These are phyloP conservation scores for Chascanopsetta lugubris DNA, from an alignment of 2,113 vertebrate species.

Conservation along the genomic window DNA sequence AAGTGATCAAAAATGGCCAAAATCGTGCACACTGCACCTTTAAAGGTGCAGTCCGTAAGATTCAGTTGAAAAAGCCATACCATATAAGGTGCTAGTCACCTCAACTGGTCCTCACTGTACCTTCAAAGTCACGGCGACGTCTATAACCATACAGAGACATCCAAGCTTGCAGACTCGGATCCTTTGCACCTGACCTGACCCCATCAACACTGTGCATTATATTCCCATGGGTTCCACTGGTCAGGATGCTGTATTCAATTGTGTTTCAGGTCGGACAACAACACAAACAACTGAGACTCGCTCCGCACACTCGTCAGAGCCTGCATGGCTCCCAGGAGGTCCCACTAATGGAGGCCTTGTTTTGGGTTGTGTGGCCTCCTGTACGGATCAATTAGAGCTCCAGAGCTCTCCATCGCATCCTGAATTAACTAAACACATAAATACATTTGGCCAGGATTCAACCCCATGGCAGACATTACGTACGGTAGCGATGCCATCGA, in stretches of 20 bases:
- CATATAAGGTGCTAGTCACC: too few relatives aligned
- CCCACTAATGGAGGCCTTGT: conserved; percentile 64
- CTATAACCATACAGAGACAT: too few relatives aligned
- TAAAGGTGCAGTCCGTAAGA: too few relatives aligned
- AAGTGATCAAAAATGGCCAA: too few relatives aligned
- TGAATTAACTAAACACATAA: conserved; percentile 78
- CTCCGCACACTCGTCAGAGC: conserved; percentile 17
- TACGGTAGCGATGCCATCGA: conserved; percentile 66
- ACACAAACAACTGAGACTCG: conserved; percentile 2
- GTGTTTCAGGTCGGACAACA: not conserved
- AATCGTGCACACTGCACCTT: too few relatives aligned
- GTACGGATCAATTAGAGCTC: conserved; percentile 69
- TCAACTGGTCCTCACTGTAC: too few relatives aligned
- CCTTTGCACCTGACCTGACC: too few relatives aligned
- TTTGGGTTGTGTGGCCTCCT: conserved; percentile 45
- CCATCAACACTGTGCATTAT: too few relatives aligned
- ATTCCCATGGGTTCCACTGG: not conserved
- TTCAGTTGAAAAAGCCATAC: too few relatives aligned
- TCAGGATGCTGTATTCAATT: not conserved
- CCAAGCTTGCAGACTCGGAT: too few relatives aligned
- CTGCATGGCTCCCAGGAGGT: conserved; percentile 42
- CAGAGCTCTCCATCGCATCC: conserved; percentile 74
- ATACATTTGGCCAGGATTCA: conserved; percentile 73
- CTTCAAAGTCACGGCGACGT: too few relatives aligned
- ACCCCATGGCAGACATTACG: conserved; percentile 74